Evolutionary conservation across 2,113 vertebrate genomes (phyloP).

Genomic region (Pelodiscus sinensis): DNA sequence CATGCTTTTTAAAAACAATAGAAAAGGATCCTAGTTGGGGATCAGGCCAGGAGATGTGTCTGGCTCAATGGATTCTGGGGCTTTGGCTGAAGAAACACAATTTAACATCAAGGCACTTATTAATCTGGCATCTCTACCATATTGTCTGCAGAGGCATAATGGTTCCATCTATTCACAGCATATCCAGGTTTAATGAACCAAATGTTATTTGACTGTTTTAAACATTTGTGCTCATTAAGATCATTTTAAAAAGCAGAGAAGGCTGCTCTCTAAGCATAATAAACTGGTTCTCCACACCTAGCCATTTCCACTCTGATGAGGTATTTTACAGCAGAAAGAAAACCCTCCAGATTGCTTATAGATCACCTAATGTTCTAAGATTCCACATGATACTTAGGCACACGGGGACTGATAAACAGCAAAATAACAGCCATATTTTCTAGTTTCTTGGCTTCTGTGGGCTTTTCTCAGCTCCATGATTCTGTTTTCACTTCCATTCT

Average conservation of each 20-base stretch:
- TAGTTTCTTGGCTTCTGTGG: neutral
- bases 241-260: neutral
- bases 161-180: neutral
- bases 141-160: no score
- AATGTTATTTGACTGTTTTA: neutral
- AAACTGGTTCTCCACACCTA: neutral
- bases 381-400: neutral
- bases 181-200: neutral
- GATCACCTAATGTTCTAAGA: neutral
- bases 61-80: neutral
- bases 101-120: fast-evolving
- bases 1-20: neutral
- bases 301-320: neutral
- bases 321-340: neutral
- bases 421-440: neutral
- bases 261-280: neutral
- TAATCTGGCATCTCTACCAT: no score
- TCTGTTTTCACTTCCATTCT: neutral
- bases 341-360: no score
- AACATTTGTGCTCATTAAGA: neutral
- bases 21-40: neutral
- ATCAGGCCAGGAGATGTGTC: neutral
- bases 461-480: neutral
- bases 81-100: neutral
- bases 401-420: fast-evolving